Percentiles rank a stretch among this genome's conserved stretches.
Conservation (phyloP, 2,113 vertebrate species). For the Melanotaenia duboulayi region DNA sequence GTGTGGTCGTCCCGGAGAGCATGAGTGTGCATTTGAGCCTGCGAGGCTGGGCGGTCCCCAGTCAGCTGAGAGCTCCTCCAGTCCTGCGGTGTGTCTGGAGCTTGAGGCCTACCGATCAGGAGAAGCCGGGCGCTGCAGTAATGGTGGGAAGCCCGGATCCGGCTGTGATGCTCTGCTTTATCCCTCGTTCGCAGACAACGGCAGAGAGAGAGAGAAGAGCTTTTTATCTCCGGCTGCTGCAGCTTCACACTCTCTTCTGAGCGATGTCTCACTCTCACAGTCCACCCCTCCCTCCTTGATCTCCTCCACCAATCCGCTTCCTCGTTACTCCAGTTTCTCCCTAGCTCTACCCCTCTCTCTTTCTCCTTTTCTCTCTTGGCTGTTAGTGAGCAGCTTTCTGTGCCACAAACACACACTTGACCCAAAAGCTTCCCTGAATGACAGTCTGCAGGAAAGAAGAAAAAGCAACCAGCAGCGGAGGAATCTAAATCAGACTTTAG, state of each 20-base stretch:
- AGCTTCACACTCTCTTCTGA: constrained; percentile 78
- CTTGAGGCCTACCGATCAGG: constrained; percentile 63
- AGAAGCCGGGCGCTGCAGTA: constrained; percentile 72
- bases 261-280: constrained; percentile 66
- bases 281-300: constrained; percentile 69
- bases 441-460: constrained; percentile 24
- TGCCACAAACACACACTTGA: constrained; percentile 63
- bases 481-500: constrained; percentile 21
- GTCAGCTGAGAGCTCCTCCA: constrained; percentile 60
- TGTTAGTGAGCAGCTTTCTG: constrained; percentile 57
- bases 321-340: constrained; percentile 44
- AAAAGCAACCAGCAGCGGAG: neutral
- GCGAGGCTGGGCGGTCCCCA: constrained; percentile 53
- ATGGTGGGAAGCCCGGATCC: constrained; percentile 55
- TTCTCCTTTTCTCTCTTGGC: constrained; percentile 38
- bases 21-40: constrained; percentile 36
- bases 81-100: constrained; percentile 40
- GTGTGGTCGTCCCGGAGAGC: constrained; percentile 33
- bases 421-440: constrained; percentile 63
- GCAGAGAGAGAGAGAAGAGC: constrained; percentile 65
- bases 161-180: constrained; percentile 57
- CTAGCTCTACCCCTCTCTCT: constrained; percentile 21
- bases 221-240: constrained; percentile 82
- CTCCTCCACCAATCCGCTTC: constrained; percentile 73
- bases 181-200: constrained; percentile 63